Conservation (phyloP, 2,113 vertebrate genomes). For the Galeopterus variegatus region DNA sequence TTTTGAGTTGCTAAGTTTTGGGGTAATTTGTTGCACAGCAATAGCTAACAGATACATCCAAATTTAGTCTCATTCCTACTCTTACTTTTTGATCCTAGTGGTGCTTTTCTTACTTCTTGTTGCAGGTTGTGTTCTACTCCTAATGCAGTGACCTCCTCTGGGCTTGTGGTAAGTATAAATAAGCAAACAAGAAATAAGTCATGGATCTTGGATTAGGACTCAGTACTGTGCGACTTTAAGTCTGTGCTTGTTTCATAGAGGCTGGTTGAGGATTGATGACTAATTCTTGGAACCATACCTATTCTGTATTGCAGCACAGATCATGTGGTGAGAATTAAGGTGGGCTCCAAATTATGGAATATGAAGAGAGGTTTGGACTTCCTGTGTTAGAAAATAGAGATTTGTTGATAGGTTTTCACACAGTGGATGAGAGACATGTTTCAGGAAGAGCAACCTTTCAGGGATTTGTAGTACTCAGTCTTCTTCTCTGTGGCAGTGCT, state of each 20-base stretch:
- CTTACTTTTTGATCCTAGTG: background rate
- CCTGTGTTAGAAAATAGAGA: background rate
- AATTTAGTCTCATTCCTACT: background rate
- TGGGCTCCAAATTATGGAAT: background rate
- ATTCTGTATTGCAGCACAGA: background rate
- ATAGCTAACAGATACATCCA: background rate
- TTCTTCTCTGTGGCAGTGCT: no score
- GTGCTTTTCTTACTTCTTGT: background rate
- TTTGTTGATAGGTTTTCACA: background rate
- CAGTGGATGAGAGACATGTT: background rate
- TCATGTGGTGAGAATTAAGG: background rate
- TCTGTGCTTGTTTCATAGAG: background rate
- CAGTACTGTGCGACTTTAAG: background rate
- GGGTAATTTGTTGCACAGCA: background rate
- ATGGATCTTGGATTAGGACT: background rate
- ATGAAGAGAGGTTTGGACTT: background rate
- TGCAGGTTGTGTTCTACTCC: background rate
- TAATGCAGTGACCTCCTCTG: background rate
- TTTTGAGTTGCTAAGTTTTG: background rate
- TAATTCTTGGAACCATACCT: background rate
- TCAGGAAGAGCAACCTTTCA: background rate
- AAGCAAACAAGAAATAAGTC: background rate
- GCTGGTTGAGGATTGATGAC: background rate
- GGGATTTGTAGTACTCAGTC: no score
- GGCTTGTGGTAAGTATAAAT: background rate